Percentiles rank a stretch among this genome's conserved stretches.
These are phyloP conservation scores for Notolabrus celidotus DNA, from an alignment of 2,797 vertebrate species.

Conservation along the genomic window DNA sequence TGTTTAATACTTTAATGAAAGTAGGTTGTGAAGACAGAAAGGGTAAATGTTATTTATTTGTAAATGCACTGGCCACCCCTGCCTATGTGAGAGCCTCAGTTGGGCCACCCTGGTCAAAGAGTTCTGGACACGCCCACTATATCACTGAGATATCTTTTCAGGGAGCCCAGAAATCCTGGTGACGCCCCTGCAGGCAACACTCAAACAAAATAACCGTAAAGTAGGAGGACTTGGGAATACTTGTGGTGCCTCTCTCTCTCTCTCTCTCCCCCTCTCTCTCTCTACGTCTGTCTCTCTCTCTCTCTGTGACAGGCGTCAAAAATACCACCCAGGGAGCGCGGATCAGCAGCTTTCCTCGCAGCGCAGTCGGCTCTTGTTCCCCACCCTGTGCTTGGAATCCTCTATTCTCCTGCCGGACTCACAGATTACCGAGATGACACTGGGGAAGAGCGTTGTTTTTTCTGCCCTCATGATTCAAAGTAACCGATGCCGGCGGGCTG, in stretches of 20 bases:
- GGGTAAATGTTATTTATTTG: too few relatives aligned
- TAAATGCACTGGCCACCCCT: too few relatives aligned
- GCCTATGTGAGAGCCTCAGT: too few relatives aligned
- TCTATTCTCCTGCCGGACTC: conserved; percentile 5
- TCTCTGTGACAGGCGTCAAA: conserved; percentile 68
- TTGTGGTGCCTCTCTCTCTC: not conserved
- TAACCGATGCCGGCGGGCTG: conserved; percentile 30
- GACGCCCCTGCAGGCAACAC: too few relatives aligned
- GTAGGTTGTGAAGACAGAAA: too few relatives aligned
- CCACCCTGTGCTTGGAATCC: conserved; percentile 28
- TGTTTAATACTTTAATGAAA: too few relatives aligned
- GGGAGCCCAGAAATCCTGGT: too few relatives aligned
- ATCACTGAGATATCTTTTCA: too few relatives aligned
- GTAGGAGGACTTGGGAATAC: not conserved
- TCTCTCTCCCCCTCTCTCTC: not conserved
- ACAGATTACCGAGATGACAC: conserved; percentile 3
- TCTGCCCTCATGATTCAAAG: conserved; percentile 37
- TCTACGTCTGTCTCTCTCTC: conserved; percentile 8
- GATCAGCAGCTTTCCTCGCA: conserved; percentile 59
- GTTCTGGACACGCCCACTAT: too few relatives aligned
- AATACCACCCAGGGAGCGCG: conserved; percentile 59
- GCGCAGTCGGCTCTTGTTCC: conserved; percentile 34
- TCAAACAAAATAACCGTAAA: not conserved
- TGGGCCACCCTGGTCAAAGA: too few relatives aligned
- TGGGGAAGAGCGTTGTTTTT: conserved; percentile 9